A percentile compares a stretch with the other conserved stretches of the same genome.
Evolutionary conservation across 2,888 invertebrate genomes (phyloP).

Genomic region (Cosmia trapezina): DNA sequence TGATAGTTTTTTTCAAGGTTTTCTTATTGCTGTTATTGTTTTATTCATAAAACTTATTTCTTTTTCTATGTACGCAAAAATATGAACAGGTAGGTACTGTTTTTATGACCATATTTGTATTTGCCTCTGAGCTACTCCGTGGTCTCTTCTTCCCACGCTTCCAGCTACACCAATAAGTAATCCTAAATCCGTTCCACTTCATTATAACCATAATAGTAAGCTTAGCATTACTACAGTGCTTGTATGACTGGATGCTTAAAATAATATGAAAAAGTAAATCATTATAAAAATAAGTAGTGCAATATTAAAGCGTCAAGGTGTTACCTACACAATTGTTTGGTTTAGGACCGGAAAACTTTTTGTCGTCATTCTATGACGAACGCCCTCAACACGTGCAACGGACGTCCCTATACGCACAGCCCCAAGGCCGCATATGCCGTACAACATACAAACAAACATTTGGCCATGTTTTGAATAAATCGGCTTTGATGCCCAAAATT

Average conservation of each 20-base stretch:
- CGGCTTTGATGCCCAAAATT: constrained; percentile 43
- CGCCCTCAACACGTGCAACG: constrained; percentile 75
- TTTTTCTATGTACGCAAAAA: neutral
- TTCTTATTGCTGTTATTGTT: neutral
- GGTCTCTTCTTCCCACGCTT: neutral
- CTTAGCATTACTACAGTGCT: neutral
- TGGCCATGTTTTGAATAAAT: constrained; percentile 54
- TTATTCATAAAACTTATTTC: neutral
- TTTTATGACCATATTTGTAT: neutral
- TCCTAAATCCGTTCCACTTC: neutral
- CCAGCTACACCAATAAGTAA: neutral
- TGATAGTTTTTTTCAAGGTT: neutral
- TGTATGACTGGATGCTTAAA: neutral
- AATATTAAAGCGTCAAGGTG: constrained; percentile 39
- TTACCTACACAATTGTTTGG: constrained; percentile 48
- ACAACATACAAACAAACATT: constrained; percentile 73
- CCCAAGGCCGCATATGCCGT: constrained; percentile 79
- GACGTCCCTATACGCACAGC: constrained; percentile 72
- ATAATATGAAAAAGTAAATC: neutral
- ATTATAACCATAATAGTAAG: neutral
- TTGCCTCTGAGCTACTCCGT: neutral
- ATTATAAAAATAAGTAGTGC: constrained; percentile 7
- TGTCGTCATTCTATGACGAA: constrained; percentile 66
- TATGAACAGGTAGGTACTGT: neutral
- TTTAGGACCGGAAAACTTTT: constrained; percentile 73